Base-by-base conservation (phyloP, 1,140 invertebrate genomes). In the Aricia agestis region DNA sequence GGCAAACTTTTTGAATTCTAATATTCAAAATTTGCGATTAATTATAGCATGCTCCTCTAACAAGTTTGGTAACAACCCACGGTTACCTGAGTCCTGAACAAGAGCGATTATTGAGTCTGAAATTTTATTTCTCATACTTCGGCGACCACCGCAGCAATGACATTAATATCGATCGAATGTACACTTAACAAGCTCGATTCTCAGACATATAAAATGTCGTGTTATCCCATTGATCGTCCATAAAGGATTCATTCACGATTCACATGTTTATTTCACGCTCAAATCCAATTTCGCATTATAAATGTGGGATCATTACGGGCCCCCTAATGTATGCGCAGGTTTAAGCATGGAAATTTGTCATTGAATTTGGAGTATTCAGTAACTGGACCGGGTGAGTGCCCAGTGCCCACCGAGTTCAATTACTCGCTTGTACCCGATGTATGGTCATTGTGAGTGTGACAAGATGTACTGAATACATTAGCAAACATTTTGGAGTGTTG, bases 261-360 rank as follows among this genome's bases (percentile, higher is more conserved):
- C 59, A 9, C 76, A 73, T 76, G 74, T 79, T 78, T 79, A 75
- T 81, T 77, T 79, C 79, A 78, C 72, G 77, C 65, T 71, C 76
- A 79, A 81, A 84, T 81, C 76, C 75, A 82, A 81, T 81, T 81
- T 78, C 70, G 73, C 74, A 76, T 79, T 78, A 61, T 75, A 79
- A 80, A 77, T 77, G 76, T 72, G 71, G 74, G 67, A 74, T 78
- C 74, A 79, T 81, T 80, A 82, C 78, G 41, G 41, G 58, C 59
- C 36, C 71, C 70, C 17, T 68, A 63, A 69, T 31, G 70, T 65
- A 68, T 63, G 72, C 68, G 71, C 36, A 65, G 65, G 66, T 52
- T 70, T 70, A 17, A 36, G 45, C 57, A 67, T 71, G 66, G 18
- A 25, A 19, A 19, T 63, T 25, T 63, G 59, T 11, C 10, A 59